phyloP scores from a whole-genome alignment of 2,113 vertebrate species.

The Crotalus tigris region DNA sequence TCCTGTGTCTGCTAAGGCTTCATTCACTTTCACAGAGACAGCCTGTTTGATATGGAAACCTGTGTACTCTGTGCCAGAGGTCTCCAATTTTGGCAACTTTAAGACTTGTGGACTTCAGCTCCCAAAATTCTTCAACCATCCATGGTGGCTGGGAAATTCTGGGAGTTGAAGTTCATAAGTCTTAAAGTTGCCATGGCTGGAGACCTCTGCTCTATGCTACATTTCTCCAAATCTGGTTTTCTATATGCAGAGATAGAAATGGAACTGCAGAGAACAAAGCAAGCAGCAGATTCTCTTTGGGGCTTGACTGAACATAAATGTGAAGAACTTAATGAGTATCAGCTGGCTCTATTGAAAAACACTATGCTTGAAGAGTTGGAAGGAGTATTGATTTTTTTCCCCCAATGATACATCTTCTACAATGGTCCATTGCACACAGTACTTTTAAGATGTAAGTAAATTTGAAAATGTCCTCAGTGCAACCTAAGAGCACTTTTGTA shows the following conservation, averaged over 20 bases:
- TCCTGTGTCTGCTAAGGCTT: neutral
- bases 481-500: neutral
- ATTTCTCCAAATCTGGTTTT: neutral
- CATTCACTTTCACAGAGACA: neutral
- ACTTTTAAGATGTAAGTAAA: neutral
- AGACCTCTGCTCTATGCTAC: neutral
- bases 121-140: neutral
- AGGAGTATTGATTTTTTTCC: neutral
- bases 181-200: neutral
- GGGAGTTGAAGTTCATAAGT: neutral
- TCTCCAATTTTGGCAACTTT: neutral
- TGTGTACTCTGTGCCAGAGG: neutral
- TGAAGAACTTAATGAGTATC: neutral
- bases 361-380: neutral
- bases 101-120: neutral
- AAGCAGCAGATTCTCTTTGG: neutral
- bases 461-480: neutral
- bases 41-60: neutral
- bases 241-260: neutral
- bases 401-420: neutral
- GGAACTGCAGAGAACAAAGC: neutral
- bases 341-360: neutral
- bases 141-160: neutral
- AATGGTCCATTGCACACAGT: neutral
- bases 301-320: neutral